These are phyloP conservation scores for Setipinna tenuifilis DNA, from an alignment of 2,797 vertebrate species.

Conservation along the genomic window DNA sequence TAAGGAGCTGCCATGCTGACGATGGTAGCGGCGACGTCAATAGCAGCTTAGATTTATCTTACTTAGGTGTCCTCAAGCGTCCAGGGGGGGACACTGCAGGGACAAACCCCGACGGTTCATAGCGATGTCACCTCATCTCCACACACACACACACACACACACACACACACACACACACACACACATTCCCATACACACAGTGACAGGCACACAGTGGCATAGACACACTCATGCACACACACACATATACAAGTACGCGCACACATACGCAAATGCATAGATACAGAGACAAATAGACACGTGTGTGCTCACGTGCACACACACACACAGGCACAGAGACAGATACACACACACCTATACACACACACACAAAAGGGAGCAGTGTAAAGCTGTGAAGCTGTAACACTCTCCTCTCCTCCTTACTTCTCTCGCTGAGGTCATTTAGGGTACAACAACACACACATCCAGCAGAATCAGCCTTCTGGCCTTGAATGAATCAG, in stretches of 20 bases:
- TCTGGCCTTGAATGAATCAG: neutral
- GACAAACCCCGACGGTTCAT: neutral
- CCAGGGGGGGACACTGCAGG: neutral
- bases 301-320: neutral
- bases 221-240: slow-evolving; percentile 11
- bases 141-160: neutral
- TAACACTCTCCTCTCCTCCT: neutral
- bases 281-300: neutral
- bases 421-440: neutral
- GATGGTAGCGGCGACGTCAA: neutral
- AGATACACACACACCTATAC: neutral
- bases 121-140: neutral
- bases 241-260: slow-evolving; percentile 9
- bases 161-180: neutral
- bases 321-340: no score
- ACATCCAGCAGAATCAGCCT: neutral
- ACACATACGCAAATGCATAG: slow-evolving; percentile 11
- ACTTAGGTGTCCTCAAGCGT: neutral
- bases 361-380: neutral
- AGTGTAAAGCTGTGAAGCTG: neutral
- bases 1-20: neutral
- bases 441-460: neutral
- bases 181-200: slow-evolving; percentile 14
- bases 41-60: neutral
- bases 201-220: slow-evolving; percentile 19